phyloP scores from a whole-genome alignment of 1,140 invertebrate species.

The Cryptotermes secundus region DNA sequence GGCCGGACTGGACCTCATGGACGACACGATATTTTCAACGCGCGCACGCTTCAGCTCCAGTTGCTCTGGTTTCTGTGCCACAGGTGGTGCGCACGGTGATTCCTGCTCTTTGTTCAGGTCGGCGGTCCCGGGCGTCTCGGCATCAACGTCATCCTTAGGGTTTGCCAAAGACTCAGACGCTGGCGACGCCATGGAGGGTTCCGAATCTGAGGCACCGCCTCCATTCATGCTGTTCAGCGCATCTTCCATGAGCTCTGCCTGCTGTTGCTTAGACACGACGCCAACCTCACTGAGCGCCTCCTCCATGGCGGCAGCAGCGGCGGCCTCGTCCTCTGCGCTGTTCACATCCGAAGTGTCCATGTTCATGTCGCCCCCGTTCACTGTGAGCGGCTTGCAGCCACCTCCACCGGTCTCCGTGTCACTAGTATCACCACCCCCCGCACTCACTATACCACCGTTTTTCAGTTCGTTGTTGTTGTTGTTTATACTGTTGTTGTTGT shows the following conservation, averaged over 20 bases:
- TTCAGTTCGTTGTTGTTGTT: constrained; percentile 51
- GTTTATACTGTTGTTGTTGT: constrained; percentile 53
- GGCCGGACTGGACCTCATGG: constrained; percentile 82
- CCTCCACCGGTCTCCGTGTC: constrained; percentile 42
- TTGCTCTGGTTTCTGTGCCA: constrained; percentile 45
- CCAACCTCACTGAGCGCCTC: constrained; percentile 47
- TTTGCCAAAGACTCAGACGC: constrained; percentile 46
- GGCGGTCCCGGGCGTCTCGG: constrained; percentile 54
- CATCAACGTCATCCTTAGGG: constrained; percentile 57
- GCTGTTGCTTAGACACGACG: constrained; percentile 53
- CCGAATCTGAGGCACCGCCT: constrained; percentile 65
- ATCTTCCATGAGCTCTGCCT: constrained; percentile 56
- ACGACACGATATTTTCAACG: constrained; percentile 92
- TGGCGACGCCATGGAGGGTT: constrained; percentile 65
- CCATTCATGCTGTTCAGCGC: constrained; percentile 41
- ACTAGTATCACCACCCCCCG: constrained; percentile 32
- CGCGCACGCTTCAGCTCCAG: constrained; percentile 83
- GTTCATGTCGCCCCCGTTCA: constrained; percentile 53
- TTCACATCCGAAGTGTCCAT: constrained; percentile 55
- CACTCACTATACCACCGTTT: constrained; percentile 35
- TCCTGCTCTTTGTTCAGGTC: constrained; percentile 56
- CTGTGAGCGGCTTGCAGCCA: constrained; percentile 50
- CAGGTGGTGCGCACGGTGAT: constrained; percentile 49
- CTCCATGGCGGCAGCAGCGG: constrained; percentile 47
- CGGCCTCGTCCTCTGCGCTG: constrained; percentile 47